These are phyloP conservation scores for Philaethria dido DNA, from an alignment of 2,888 invertebrate genomes.

Conservation along the genomic window DNA sequence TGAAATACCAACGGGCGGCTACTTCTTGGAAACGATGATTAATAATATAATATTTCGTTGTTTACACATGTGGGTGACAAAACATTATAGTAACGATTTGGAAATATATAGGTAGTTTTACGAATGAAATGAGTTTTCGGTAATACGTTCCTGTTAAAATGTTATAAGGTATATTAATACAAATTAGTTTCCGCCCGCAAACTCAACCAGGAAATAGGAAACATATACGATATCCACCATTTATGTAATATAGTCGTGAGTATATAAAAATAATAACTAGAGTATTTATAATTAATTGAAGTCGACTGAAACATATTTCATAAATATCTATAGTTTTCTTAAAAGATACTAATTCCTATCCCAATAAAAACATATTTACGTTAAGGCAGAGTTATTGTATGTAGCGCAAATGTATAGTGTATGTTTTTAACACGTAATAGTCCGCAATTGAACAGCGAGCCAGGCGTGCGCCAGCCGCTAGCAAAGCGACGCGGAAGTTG, in stretches of 20 bases:
- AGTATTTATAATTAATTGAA: neutral
- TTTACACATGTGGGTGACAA: neutral
- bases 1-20: constrained; percentile 17
- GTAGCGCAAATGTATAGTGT: constrained; percentile 14
- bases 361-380: neutral
- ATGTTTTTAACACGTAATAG: constrained; percentile 36
- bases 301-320: too few species aligned
- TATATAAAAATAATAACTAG: too few species aligned
- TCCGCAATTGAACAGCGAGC: constrained; percentile 28
- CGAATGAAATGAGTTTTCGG: neutral
- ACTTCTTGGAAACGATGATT: constrained; percentile 15
- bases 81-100: neutral
- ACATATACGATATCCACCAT: too few species aligned
- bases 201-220: too few species aligned
- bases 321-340: too few species aligned
- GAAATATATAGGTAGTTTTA: neutral
- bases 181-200: too few species aligned
- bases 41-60: constrained; percentile 15
- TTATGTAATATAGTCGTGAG: too few species aligned
- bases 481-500: constrained; percentile 70
- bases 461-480: constrained; percentile 1
- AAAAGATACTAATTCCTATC: too few species aligned
- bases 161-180: too few species aligned
- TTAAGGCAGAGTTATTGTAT: neutral
- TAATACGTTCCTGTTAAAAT: neutral